A percentile compares a stretch with the other conserved stretches of the same genome.
phyloP scores from a whole-genome alignment of 23 tunicate genomes.

The Clavelina lepadiformis region DNA sequence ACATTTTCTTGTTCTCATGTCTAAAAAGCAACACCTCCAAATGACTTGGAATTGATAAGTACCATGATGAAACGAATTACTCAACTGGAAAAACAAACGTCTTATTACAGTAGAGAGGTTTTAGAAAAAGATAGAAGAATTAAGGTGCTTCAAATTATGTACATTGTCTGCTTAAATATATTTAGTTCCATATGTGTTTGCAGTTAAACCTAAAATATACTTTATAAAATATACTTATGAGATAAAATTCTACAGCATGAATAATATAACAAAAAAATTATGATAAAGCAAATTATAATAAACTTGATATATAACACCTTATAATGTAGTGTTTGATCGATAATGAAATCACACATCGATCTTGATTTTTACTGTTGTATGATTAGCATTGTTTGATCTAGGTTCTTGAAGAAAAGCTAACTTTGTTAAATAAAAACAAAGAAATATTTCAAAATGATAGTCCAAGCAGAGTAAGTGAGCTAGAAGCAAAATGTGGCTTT shows the following conservation, averaged over 20 bases:
- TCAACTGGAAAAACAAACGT: slow-evolving; percentile 57
- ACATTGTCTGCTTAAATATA: no score
- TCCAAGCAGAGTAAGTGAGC: slow-evolving; percentile 27
- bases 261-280: background rate
- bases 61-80: slow-evolving; percentile 84
- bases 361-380: background rate
- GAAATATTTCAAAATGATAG: slow-evolving; percentile 17
- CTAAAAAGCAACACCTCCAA: slow-evolving; percentile 26
- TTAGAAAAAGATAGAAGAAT: slow-evolving; percentile 69
- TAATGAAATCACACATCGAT: background rate
- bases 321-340: background rate
- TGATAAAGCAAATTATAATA: background rate
- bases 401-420: slow-evolving; percentile 65
- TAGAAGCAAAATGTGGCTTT: slow-evolving; percentile 66
- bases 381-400: background rate
- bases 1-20: background rate
- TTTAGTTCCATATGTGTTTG: no score
- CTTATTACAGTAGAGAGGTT: slow-evolving; percentile 53
- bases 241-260: no score
- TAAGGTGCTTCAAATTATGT: slow-evolving; percentile 45
- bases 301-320: background rate
- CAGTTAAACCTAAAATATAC: no score
- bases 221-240: no score
- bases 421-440: slow-evolving; percentile 20
- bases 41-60: slow-evolving; percentile 62